These are phyloP conservation scores for Hydrozoanthus tunicans DNA, from an alignment of 64 coral and sea anemone genomes.

Conservation along the genomic window DNA sequence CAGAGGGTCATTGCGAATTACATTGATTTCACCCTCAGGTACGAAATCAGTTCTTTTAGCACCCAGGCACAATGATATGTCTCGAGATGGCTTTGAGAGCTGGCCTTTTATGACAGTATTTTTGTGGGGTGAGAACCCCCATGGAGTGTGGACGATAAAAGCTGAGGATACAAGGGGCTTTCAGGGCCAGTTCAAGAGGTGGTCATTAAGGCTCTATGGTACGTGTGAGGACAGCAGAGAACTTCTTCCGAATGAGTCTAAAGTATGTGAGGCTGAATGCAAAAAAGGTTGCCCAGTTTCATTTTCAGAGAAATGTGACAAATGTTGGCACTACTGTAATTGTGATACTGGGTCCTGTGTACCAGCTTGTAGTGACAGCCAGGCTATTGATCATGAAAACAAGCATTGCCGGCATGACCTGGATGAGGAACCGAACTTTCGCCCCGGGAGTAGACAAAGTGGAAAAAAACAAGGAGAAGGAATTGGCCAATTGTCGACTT, in stretches of 20 bases:
- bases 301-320: constrained; percentile 68
- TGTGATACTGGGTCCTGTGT: constrained; percentile 82
- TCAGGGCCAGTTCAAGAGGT: constrained; percentile 69
- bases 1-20: constrained; percentile 77
- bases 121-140: constrained; percentile 88
- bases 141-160: constrained; percentile 76
- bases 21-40: constrained; percentile 88
- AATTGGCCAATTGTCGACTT: constrained; percentile 58
- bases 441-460: background rate
- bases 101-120: constrained; percentile 99
- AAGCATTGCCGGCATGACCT: constrained; percentile 69
- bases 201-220: constrained; percentile 85
- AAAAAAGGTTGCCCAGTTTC: constrained; percentile 75
- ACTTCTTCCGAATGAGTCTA: constrained; percentile 60
- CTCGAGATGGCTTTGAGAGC: constrained; percentile 80
- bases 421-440: background rate
- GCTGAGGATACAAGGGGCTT: constrained; percentile 68
- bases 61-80: constrained; percentile 70
- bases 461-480: background rate
- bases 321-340: constrained; percentile 83
- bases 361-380: constrained; percentile 55
- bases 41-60: constrained; percentile 87
- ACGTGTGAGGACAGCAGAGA: constrained; percentile 62
- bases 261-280: constrained; percentile 70
- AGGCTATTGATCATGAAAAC: constrained; percentile 59